Evolutionary conservation across 2,888 invertebrate genomes (phyloP), one percentile per base, ranked within the genome.

Genomic region (Diadromus collaris): DNA sequence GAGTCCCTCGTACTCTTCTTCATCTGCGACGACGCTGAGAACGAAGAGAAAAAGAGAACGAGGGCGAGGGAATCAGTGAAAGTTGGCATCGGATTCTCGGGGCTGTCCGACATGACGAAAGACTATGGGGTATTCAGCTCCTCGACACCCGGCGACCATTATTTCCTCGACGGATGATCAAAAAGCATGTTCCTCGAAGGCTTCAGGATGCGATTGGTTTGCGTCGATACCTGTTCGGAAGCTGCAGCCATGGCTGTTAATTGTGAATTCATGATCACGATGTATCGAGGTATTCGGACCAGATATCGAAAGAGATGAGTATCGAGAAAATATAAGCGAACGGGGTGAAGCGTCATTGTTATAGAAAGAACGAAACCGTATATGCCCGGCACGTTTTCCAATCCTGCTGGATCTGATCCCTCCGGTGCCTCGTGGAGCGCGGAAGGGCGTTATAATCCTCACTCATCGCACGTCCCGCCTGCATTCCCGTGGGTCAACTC

Each of bases 401-500:
- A 76, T 76, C 46, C 71, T 48, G 41, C 32, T 51, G 63, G 54
- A 77, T 63, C 34, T 63, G 72, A 38, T 67, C 70, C 46, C 41
- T 58, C 76, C 24, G 19, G 70, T 29, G 38, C 46, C 46, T 71
- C 61, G 38, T 48, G 60, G 16, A 48, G 48, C 41, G 44, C 32
- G 41, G 19, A 70, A 70, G 60, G 70, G 41, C 74, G 41, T 58
- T 60, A 74, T 74, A 78, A 79, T 78, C 77, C 69, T 75, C 29
- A 82, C 78, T 76, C 82, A 65, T 68, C 70, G 79, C 82, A 82
- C 85, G 84, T 83, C 77, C 77, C 76, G 78, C 61, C 76, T 69
- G 72, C 64, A 71, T 76, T 79, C 83, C 83, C 77, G 46, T 83
- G 85, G 84, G 84, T 85, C 68, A 84, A 84, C 83, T 83, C 69